Base-by-base conservation (phyloP, 2,113 vertebrate species). In the Myotis davidii region DNA sequence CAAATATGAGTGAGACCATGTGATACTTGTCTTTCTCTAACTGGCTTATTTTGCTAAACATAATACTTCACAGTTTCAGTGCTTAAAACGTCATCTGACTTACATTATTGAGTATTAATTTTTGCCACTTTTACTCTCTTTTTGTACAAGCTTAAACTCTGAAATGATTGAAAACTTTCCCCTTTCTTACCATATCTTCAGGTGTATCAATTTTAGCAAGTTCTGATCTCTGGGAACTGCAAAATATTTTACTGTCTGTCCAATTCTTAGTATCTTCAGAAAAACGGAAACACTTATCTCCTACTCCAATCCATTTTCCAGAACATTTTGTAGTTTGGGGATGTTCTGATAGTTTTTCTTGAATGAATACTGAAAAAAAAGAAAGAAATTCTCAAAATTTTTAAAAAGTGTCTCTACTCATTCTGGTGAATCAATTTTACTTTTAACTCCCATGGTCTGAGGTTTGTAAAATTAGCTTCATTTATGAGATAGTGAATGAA, bases 151-250 rank as follows among this genome's bases (percentile, higher is more conserved):
- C 9, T 45, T 45, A 42, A 73, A 20, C 14, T 45, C 32, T 29
- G 20, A 85, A 61, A 79, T 73, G 27, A 90, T 42, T 69, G 32
- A 59, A 76, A 77, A 84, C 32, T 27, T 64, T 34, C 11, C 14
- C 20, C 0, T 54, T 88, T n/a, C 85, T 85, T 93, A 95, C 79
- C 94, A 85, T 54, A 25, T 93, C 56, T 18, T 37, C 56, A 56
- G 32, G 29, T 45, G 79, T 65, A 29, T 89, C 90, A 73, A 52
- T 45, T 0, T 72, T 72, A 89, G 85, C 61, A 34, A 89, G 64
- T 64, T 93, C 52, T 78, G 90, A 73, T 78, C 45, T 18, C 0
- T 56, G 85, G 56, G 64, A 93, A 29, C 3, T 69, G 72, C 78
- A 95, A 32, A 84, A 64, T 17, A 13, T 69, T 70, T 45, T 34